phyloP scores from a whole-genome alignment of 2,797 vertebrate genomes.

The Parotocinclus haroldoi region DNA sequence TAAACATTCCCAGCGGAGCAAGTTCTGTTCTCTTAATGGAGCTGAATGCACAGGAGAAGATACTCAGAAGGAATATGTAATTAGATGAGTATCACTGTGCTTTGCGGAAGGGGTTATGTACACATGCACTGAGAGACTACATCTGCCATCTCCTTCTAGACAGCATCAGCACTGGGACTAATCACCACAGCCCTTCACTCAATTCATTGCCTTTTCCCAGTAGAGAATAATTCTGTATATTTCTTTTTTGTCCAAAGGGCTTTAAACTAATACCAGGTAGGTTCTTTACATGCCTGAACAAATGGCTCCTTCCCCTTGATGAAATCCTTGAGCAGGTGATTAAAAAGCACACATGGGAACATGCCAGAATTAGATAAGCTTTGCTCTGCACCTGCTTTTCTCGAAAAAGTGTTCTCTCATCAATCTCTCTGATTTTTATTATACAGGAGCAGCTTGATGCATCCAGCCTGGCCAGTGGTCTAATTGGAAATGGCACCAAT shows the following conservation, averaged over 20 bases:
- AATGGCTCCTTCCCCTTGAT: slow-evolving; percentile 39
- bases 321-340: slow-evolving; percentile 10
- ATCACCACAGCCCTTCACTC: background rate
- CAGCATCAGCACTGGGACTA: slow-evolving; percentile 1
- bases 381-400: background rate
- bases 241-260: too few species aligned
- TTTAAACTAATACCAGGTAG: background rate
- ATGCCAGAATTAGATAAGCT: slow-evolving; percentile 21
- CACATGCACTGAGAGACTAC: too few species aligned
- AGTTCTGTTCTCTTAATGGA: too few species aligned
- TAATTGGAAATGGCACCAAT: slow-evolving; percentile 52
- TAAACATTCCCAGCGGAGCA: too few species aligned
- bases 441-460: background rate
- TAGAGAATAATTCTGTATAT: slow-evolving; percentile 16
- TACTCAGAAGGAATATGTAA: too few species aligned
- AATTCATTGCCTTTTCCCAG: background rate
- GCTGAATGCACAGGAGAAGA: too few species aligned
- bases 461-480: background rate
- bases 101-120: too few species aligned
- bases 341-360: slow-evolving; percentile 6
- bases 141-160: slow-evolving; percentile 7
- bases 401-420: slow-evolving; percentile 16
- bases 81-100: too few species aligned
- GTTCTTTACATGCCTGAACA: slow-evolving; percentile 43
- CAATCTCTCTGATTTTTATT: background rate